A percentile compares a stretch with the other conserved stretches of the same genome.
These are phyloP conservation scores for Podabrus alpinus DNA, from an alignment of 2,888 invertebrate genomes.

Conservation along the genomic window DNA sequence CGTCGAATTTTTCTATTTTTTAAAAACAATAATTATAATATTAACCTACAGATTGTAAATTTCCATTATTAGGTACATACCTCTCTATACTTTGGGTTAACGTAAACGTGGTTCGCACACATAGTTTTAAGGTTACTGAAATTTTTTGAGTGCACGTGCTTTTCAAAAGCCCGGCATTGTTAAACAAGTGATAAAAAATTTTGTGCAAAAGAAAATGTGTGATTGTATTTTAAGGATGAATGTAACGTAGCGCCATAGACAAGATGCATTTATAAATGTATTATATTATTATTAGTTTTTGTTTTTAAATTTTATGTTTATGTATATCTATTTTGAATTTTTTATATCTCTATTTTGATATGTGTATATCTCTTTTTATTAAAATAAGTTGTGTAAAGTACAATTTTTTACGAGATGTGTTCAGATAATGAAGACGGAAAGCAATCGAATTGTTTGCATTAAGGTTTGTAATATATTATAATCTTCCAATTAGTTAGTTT, in stretches of 20 bases:
- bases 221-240: slow-evolving; percentile 35
- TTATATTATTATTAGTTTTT: slow-evolving; percentile 30
- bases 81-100: slow-evolving; percentile 2
- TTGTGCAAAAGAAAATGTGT: slow-evolving; percentile 37
- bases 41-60: not conserved
- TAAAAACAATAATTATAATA: no score
- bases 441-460: not conserved
- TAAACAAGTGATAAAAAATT: slow-evolving; percentile 32
- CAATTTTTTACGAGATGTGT: not conserved
- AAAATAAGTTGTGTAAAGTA: not conserved
- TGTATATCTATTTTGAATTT: not conserved
- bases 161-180: slow-evolving; percentile 31
- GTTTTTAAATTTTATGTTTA: slow-evolving; percentile 17
- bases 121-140: slow-evolving; percentile 10
- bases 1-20: not conserved
- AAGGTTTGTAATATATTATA: not conserved
- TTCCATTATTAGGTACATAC: not conserved
- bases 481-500: not conserved
- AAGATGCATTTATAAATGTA: slow-evolving; percentile 48
- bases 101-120: slow-evolving; percentile 22
- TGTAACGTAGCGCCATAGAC: slow-evolving; percentile 45
- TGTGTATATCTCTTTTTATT: not conserved
- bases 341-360: not conserved
- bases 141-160: slow-evolving; percentile 13
- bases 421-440: not conserved